These are phyloP conservation scores for Gonocerus acuteangulatus DNA, from an alignment of 2,888 invertebrate genomes.

Conservation along the genomic window DNA sequence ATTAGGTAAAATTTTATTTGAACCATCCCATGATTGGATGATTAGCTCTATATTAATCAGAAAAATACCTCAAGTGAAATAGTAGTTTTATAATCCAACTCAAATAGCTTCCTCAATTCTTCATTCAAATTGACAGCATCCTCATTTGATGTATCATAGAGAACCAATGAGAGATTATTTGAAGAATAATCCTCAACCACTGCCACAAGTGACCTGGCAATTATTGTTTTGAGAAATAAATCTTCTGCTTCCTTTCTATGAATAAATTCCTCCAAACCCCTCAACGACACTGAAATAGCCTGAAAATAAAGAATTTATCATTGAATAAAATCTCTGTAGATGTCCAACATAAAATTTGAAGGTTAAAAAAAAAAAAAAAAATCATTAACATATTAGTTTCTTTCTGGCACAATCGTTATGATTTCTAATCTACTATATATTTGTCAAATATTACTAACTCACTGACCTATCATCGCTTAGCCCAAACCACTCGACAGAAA, in stretches of 20 bases:
- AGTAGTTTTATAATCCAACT: neutral
- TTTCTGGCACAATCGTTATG: too few relatives aligned
- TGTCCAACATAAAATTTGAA: too few relatives aligned
- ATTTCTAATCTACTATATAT: too few relatives aligned
- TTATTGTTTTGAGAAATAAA: constrained; percentile 44
- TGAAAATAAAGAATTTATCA: neutral
- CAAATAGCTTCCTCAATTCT: constrained; percentile 43
- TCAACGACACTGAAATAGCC: constrained; percentile 14
- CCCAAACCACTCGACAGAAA: too few relatives aligned
- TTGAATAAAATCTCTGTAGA: too few relatives aligned
- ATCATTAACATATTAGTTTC: too few relatives aligned
- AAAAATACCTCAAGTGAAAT: constrained; percentile 5
- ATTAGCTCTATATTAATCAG: too few relatives aligned
- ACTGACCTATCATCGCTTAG: too few relatives aligned
- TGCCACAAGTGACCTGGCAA: constrained; percentile 53
- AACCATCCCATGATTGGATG: too few relatives aligned
- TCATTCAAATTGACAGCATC: constrained; percentile 59
- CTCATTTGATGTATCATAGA: constrained; percentile 58
- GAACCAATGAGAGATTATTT: constrained; percentile 49
- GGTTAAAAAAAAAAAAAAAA: too few relatives aligned
- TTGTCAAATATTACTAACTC: too few relatives aligned
- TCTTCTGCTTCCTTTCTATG: constrained; percentile 3
- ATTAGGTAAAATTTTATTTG: too few relatives aligned
- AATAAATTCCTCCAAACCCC: constrained; percentile 1
- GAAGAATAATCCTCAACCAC: constrained; percentile 44